phyloP scores from a whole-genome alignment of 1,140 invertebrate species.

The Oncopeltus fasciatus region DNA sequence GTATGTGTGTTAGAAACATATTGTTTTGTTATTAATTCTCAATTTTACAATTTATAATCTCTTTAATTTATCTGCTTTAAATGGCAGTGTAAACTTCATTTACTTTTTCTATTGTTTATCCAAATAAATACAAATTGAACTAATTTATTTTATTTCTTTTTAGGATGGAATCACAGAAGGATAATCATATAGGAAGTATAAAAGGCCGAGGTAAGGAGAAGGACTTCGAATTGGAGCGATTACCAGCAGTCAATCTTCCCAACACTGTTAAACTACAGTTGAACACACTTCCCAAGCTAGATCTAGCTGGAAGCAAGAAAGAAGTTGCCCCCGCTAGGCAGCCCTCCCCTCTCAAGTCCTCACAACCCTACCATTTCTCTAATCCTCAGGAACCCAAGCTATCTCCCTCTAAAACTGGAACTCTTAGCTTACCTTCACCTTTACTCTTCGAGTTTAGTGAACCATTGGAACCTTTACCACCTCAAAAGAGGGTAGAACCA shows the following conservation, averaged over 20 bases:
- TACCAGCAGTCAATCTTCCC: slow-evolving; percentile 4
- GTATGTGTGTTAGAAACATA: no score
- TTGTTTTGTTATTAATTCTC: no score
- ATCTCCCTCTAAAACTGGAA: not conserved
- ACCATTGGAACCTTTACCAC: not conserved
- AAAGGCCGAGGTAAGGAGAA: slow-evolving; percentile 8
- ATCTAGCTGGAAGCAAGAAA: no score
- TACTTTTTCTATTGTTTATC: not conserved
- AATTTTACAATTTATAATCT: no score
- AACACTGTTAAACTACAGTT: not conserved
- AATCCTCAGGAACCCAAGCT: not conserved
- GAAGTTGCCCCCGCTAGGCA: not conserved
- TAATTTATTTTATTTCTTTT: no score
- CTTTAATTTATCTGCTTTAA: no score
- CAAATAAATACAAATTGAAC: not conserved
- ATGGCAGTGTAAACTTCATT: not conserved
- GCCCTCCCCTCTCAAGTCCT: not conserved
- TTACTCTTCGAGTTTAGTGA: slow-evolving; percentile 5
- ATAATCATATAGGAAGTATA: slow-evolving; percentile 1
- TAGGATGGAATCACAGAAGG: not conserved
- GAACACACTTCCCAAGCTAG: not conserved
- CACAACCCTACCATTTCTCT: not conserved
- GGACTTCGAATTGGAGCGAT: not conserved
- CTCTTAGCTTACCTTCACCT: not conserved
- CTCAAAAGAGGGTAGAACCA: not conserved